Evolutionary conservation across 1,140 invertebrate species (phyloP), one percentile per base, ranked within the genome.

Genomic region (Zaprionus nigranus): DNA sequence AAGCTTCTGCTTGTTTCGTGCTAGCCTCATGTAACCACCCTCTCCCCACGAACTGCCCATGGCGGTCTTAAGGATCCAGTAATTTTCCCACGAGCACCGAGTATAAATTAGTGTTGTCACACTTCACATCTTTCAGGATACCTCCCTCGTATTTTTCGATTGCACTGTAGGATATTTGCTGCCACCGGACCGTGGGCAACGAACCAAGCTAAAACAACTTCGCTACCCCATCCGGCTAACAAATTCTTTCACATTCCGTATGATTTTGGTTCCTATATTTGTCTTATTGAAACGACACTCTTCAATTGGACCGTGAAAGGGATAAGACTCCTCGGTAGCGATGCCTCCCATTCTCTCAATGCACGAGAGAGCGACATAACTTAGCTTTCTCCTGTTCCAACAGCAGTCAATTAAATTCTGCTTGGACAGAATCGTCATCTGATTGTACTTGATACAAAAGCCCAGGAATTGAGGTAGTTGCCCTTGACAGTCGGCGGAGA

Each of bases 321-420:
- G 63, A 59, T 73, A 73, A 2, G 56, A 60, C n/a, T 6, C 20
- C 36, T 67, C 70, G n/a, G 26, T 54, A 22, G 43, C 63, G 36
- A 73, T 73, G 46, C 70, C 70, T 3, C 5, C 6, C 13, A 7
- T 17, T 13, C 9, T 36, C 15, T 26, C 56, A 1, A 60, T 43
- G n/a, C 46, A 67, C 0, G 26, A 1, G 9, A 73, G 28, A 36
- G 56, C 56, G 2, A 12, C 11, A 22, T 3, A 12, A 22, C 13
- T 22, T 13, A 22, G 11, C 5, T 2, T 9, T 12, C 0, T 22
- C 0, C 9, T 22, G 3, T 12, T 12, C 9, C 20, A 2, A 24
- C 56, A 53, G 36, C 63, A 73, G 36, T 73, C 70, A n/a, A 67
- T 11, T 5, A 73, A 15, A 17, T 73, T 60, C n/a, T 67, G 70